Percentiles rank a stretch among this genome's conserved stretches.
These are phyloP conservation scores for Zalophus californianus DNA, from an alignment of 2,797 vertebrate species.

Conservation along the genomic window DNA sequence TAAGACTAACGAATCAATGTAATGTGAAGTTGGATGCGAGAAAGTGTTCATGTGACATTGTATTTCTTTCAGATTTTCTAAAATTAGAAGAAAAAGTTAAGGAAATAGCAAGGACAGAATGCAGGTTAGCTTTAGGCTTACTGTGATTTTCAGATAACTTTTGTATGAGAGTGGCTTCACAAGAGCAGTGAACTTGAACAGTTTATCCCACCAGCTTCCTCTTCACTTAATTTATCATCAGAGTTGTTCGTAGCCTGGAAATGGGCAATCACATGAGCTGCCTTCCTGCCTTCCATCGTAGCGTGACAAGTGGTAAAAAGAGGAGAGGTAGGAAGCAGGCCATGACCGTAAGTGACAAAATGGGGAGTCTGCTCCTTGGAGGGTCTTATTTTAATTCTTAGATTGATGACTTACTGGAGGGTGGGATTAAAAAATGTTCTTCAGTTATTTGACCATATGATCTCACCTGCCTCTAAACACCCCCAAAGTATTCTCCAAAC, in stretches of 20 bases:
- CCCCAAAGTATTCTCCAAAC: neutral
- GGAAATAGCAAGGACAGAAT: conserved; percentile 3
- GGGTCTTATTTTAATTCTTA: conserved; percentile 59
- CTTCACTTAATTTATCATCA: conserved; percentile 49
- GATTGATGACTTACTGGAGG: neutral
- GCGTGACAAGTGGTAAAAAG: conserved; percentile 53
- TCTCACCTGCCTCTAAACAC: conserved; percentile 22
- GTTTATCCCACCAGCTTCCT: conserved; percentile 10
- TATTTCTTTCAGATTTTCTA: conserved; percentile 48
- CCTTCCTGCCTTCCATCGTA: conserved; percentile 41
- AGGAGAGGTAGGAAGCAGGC: conserved; percentile 53
- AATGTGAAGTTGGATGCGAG: neutral
- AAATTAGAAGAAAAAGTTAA: conserved; percentile 51
- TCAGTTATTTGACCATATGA: neutral
- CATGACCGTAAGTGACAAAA: conserved; percentile 56
- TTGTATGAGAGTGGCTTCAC: neutral
- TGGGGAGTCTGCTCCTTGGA: conserved; percentile 53
- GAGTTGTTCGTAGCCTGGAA: conserved; percentile 59
- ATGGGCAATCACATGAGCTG: conserved; percentile 19
- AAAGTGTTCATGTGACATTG: neutral
- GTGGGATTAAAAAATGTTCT: conserved; percentile 51
- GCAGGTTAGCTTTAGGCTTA: conserved; percentile 46
- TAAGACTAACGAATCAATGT: conserved; percentile 5
- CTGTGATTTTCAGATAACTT: conserved; percentile 52
- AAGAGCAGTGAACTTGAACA: conserved; percentile 22